Conservation (phyloP, 2,113 vertebrate genomes). For the Sus scrofa region T2T-Sscrofa CM000812.6:154000501-154001000, state of each 20-base stretch:
- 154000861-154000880: slow-evolving; percentile 45
- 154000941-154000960: background rate
- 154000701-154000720: slow-evolving; percentile 18
- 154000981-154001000: background rate
- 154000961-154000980: background rate
- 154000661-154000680: slow-evolving; percentile 20
- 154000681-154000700: slow-evolving; percentile 26
- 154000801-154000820: slow-evolving; percentile 56
- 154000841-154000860: slow-evolving; percentile 31
- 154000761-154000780: background rate
- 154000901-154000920: slow-evolving; percentile 30
- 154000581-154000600: background rate
- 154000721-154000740: background rate
- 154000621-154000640: background rate
- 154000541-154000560: slow-evolving; percentile 14
- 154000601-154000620: background rate
- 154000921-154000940: background rate
- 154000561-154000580: background rate
- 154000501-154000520: slow-evolving; percentile 32
- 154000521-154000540: background rate
- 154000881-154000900: background rate
- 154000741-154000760: slow-evolving; percentile 58
- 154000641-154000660: slow-evolving; percentile 33
- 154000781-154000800: slow-evolving; percentile 13
- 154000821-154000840: slow-evolving; percentile 58